A percentile compares a stretch with the other conserved stretches of the same genome.
phyloP scores from a whole-genome alignment of 2,888 invertebrate genomes.

The Labia minor region DNA sequence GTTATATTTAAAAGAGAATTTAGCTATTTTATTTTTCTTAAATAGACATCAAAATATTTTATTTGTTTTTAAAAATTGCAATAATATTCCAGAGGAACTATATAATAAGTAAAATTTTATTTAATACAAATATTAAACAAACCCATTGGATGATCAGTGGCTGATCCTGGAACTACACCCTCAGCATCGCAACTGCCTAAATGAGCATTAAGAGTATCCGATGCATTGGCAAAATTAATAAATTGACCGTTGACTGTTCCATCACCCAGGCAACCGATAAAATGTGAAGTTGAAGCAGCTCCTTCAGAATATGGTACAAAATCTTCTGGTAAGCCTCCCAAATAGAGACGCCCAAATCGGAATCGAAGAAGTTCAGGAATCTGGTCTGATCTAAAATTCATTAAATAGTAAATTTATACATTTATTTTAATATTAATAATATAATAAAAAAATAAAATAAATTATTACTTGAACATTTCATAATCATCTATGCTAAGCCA shows the following conservation, averaged over 20 bases:
- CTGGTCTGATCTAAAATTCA: constrained; percentile 40
- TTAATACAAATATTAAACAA: neutral
- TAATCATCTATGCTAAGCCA: constrained; percentile 77
- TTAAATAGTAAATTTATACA: neutral
- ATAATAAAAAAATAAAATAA: neutral
- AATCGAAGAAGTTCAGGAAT: constrained; percentile 51
- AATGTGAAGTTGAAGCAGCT: constrained; percentile 48
- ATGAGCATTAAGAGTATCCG: constrained; percentile 47
- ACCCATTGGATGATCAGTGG: constrained; percentile 20
- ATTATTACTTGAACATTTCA: constrained; percentile 50
- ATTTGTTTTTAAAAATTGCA: too few species aligned
- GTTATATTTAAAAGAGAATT: too few species aligned
- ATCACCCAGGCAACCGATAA: constrained; percentile 87
- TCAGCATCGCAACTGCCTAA: constrained; percentile 46
- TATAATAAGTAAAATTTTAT: too few species aligned
- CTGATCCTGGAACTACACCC: constrained; percentile 32
- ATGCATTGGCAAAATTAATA: constrained; percentile 63
- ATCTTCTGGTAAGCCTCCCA: constrained; percentile 70
- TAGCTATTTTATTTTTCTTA: too few species aligned
- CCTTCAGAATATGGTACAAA: constrained; percentile 44
- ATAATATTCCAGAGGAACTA: too few species aligned
- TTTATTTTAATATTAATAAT: neutral
- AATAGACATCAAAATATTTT: too few species aligned
- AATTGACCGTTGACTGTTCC: constrained; percentile 75
- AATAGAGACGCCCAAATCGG: constrained; percentile 60